Percentiles rank a stretch among this genome's conserved stretches.
Conservation (phyloP, 1,140 invertebrate species). For the Eumeta japonica region DNA sequence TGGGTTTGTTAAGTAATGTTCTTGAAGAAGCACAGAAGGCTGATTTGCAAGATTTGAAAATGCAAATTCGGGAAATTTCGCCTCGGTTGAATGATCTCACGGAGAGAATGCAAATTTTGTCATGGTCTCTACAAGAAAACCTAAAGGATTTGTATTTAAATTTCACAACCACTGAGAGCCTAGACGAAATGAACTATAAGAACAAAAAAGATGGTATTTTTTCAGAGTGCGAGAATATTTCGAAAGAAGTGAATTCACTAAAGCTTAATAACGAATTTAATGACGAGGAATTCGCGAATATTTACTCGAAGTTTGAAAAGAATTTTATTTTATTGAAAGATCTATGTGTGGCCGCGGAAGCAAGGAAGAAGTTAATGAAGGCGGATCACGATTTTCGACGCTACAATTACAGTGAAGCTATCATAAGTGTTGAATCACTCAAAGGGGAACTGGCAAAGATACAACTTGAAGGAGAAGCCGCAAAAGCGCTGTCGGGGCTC, state of each 20-base stretch:
- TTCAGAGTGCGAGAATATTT: slow-evolving; percentile 22
- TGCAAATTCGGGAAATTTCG: slow-evolving; percentile 26
- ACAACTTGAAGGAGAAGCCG: slow-evolving; percentile 31
- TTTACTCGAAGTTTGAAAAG: slow-evolving; percentile 25
- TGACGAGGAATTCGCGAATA: slow-evolving; percentile 29
- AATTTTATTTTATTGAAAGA: slow-evolving; percentile 23
- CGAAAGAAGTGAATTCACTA: slow-evolving; percentile 21
- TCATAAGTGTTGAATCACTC: slow-evolving; percentile 28
- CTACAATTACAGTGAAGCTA: slow-evolving; percentile 37
- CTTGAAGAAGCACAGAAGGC: slow-evolving; percentile 30
- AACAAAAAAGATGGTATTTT: slow-evolving; percentile 36
- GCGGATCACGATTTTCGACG: slow-evolving; percentile 36
- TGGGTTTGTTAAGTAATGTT: slow-evolving; percentile 38
- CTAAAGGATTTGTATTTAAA: slow-evolving; percentile 38
- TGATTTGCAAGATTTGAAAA: slow-evolving; percentile 26
- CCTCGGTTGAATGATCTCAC: slow-evolving; percentile 30
- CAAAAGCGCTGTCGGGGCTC: slow-evolving; percentile 27
- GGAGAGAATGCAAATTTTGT: slow-evolving; percentile 39
- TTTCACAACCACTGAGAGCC: slow-evolving; percentile 35
- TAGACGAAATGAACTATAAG: slow-evolving; percentile 42
- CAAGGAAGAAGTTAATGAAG: slow-evolving; percentile 24
- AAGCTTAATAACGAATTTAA: slow-evolving; percentile 17
- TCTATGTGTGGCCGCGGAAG: slow-evolving; percentile 30
- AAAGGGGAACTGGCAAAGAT: slow-evolving; percentile 24
- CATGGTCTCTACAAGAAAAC: slow-evolving; percentile 39